phyloP scores from a whole-genome alignment of 2,888 invertebrate genomes.

The Xestoiulus laeticollis region DNA sequence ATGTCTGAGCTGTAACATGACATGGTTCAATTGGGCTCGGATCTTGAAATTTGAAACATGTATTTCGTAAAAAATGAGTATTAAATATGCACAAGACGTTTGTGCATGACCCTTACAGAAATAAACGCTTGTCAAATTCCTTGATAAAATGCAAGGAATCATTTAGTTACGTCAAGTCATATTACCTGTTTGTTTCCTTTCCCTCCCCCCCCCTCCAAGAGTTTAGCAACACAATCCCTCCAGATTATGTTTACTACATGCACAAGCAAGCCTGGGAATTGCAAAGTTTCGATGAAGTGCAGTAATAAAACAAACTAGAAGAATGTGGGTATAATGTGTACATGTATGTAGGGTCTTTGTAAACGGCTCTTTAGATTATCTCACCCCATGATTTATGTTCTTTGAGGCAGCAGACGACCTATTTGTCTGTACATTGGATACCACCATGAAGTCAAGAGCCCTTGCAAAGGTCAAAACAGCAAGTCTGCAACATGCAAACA shows the following conservation, averaged over 20 bases:
- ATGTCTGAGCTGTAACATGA: too few species aligned
- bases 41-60: neutral
- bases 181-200: neutral
- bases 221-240: neutral
- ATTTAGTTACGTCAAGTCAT: neutral
- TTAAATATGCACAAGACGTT: neutral
- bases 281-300: neutral
- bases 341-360: neutral
- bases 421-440: neutral
- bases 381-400: constrained; percentile 12
- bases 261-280: neutral
- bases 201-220: too few species aligned
- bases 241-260: neutral
- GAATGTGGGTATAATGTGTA: neutral
- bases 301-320: neutral
- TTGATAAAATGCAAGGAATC: neutral
- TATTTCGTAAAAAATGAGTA: neutral
- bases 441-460: neutral
- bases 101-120: neutral
- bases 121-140: neutral
- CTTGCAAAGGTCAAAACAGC: neutral
- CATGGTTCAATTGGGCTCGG: neutral
- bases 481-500: neutral
- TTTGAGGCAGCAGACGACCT: neutral
- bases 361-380: constrained; percentile 11